Evolutionary conservation across 2,113 vertebrate species (phyloP).

Genomic region (Rhinoderma darwinii): DNA sequence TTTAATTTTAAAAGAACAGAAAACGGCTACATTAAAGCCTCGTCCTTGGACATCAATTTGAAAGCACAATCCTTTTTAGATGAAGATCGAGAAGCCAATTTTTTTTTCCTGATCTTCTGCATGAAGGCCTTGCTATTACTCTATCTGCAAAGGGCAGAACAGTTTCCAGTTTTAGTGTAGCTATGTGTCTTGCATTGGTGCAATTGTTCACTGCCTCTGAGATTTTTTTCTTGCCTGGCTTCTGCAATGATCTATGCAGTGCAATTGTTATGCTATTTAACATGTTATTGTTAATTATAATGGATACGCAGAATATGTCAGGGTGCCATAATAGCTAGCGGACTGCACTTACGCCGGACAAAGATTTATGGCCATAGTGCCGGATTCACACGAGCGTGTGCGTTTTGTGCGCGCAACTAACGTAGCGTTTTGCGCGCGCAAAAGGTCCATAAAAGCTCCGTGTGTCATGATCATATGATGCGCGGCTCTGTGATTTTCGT

Average conservation of each 20-base stretch:
- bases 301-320: not conserved
- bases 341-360: too few species aligned
- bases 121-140: not conserved
- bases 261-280: not conserved
- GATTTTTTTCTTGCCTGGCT: not conserved
- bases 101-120: not conserved
- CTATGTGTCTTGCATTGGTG: not conserved
- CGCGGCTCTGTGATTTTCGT: too few species aligned
- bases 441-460: too few species aligned
- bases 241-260: not conserved
- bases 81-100: constrained; percentile 31
- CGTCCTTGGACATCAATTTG: constrained; percentile 33
- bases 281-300: not conserved
- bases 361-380: too few species aligned
- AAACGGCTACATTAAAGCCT: constrained; percentile 28
- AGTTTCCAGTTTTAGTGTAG: not conserved
- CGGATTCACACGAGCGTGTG: too few species aligned
- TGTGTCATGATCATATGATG: too few species aligned
- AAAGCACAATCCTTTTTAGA: constrained; percentile 3
- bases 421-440: too few species aligned
- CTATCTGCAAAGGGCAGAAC: not conserved
- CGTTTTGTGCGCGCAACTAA: too few species aligned
- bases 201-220: not conserved
- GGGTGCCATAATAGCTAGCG: too few species aligned
- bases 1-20: constrained; percentile 44